A percentile compares a stretch with the other conserved stretches of the same genome.
phyloP scores from a whole-genome alignment of 1,140 invertebrate species.

The Meloidogyne hapla region DNA sequence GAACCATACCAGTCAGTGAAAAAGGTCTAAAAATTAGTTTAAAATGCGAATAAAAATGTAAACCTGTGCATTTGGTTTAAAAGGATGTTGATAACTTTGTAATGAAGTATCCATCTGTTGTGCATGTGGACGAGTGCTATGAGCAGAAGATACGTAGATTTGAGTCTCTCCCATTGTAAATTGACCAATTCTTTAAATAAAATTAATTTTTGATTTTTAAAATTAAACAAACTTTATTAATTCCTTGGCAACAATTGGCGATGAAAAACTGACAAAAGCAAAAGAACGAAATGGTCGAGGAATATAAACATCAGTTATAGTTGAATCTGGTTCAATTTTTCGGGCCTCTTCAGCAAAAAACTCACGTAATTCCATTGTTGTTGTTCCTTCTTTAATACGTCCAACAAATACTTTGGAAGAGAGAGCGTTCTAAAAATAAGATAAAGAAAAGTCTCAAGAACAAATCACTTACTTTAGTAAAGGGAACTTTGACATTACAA shows the following conservation, averaged over 20 bases:
- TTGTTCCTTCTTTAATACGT: slow-evolving; percentile 66
- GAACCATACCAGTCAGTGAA: background rate
- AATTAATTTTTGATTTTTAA: background rate
- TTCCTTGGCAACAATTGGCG: slow-evolving; percentile 47
- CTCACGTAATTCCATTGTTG: slow-evolving; percentile 65
- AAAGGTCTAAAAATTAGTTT: background rate
- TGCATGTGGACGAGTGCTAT: slow-evolving; percentile 25
- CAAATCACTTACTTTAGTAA: background rate
- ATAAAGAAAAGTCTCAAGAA: background rate
- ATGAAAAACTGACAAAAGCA: slow-evolving; percentile 68
- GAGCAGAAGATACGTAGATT: slow-evolving; percentile 21
- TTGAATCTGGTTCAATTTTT: slow-evolving; percentile 55
- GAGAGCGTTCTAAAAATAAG: slow-evolving; percentile 12
- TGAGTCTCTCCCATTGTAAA: background rate
- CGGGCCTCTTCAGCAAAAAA: slow-evolving; percentile 67
- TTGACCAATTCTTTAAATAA: slow-evolving; percentile 10
- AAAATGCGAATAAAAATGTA: background rate
- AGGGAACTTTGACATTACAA: slow-evolving; percentile 47
- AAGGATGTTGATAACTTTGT: background rate
- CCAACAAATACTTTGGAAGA: slow-evolving; percentile 66
- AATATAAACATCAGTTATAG: slow-evolving; percentile 66
- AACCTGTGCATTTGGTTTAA: slow-evolving; percentile 18
- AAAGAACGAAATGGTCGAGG: slow-evolving; percentile 68
- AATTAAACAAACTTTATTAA: slow-evolving; percentile 38
- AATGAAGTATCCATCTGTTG: background rate